A percentile compares a stretch with the other conserved stretches of the same genome.
These are phyloP conservation scores for Arrhopalites spinosus DNA, from an alignment of 2,888 invertebrate species.

Conservation along the genomic window DNA sequence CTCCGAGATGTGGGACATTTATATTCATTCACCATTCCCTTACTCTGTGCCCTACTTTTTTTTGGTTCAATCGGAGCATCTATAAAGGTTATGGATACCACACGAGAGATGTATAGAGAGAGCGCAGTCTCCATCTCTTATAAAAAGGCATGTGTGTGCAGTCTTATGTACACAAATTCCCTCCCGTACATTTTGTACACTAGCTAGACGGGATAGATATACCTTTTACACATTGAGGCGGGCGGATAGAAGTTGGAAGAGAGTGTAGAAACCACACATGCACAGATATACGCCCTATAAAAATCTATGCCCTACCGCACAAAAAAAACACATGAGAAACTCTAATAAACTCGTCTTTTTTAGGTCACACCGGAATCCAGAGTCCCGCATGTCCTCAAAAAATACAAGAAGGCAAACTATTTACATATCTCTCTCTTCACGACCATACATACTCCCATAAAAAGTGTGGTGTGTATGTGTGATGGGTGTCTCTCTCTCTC, in stretches of 20 bases:
- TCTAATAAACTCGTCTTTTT: slow-evolving; percentile 30
- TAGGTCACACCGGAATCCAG: slow-evolving; percentile 34
- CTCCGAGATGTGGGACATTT: slow-evolving; percentile 36
- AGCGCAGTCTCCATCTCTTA: no score
- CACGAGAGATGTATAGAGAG: neutral
- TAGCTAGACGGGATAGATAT: neutral
- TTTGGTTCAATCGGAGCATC: neutral
- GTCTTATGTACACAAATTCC: neutral
- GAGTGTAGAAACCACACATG: no score
- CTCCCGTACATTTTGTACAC: neutral
- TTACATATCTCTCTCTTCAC: neutral
- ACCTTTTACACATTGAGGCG: neutral
- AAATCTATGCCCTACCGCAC: slow-evolving; percentile 16
- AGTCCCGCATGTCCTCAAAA: slow-evolving; percentile 32
- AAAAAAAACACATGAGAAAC: slow-evolving; percentile 27
- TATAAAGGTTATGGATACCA: neutral
- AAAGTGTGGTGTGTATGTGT: no score
- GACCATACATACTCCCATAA: neutral
- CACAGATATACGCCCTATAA: no score
- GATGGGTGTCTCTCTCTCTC: no score
- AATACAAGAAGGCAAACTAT: neutral
- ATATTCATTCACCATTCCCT: slow-evolving; percentile 36
- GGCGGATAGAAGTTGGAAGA: no score
- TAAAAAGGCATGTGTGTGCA: neutral
- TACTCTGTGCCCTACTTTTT: slow-evolving; percentile 31